Percentiles rank a stretch among this genome's conserved stretches.
Conservation (phyloP, 2,797 vertebrate genomes). For the Silurus aristotelis region DNA sequence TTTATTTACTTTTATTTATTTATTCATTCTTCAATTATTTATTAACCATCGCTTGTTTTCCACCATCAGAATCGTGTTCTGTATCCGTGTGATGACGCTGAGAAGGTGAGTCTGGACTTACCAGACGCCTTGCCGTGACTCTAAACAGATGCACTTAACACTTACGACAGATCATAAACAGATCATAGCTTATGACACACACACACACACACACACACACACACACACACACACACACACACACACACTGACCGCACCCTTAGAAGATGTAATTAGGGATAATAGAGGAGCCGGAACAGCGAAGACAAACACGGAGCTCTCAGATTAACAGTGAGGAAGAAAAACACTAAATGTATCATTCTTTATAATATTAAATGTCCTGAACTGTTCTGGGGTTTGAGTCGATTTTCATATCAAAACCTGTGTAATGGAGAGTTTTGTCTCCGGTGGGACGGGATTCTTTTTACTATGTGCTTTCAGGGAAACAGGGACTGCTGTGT, state of each 20-base stretch:
- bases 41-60: too few species aligned
- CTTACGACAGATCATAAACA: constrained; percentile 40
- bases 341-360: background rate
- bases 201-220: background rate
- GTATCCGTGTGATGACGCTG: background rate
- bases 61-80: background rate
- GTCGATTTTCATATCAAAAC: background rate
- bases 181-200: background rate
- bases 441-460: background rate
- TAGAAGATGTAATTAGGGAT: constrained; percentile 53
- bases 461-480: background rate
- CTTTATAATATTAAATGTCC: too few species aligned
- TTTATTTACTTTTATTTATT: too few species aligned
- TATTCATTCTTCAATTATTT: too few species aligned
- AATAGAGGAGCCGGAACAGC: constrained; percentile 43
- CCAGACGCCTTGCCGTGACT: constrained; percentile 27
- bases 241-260: constrained; percentile 32
- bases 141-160: constrained; percentile 19
- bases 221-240: constrained; percentile 4
- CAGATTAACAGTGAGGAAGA: background rate
- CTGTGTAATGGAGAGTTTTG: background rate
- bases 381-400: too few species aligned
- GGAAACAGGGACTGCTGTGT: background rate
- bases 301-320: constrained; percentile 1
- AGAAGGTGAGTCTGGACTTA: background rate